Conservation (phyloP, 2,113 vertebrate species). For the Scalopus aquaticus region DNA sequence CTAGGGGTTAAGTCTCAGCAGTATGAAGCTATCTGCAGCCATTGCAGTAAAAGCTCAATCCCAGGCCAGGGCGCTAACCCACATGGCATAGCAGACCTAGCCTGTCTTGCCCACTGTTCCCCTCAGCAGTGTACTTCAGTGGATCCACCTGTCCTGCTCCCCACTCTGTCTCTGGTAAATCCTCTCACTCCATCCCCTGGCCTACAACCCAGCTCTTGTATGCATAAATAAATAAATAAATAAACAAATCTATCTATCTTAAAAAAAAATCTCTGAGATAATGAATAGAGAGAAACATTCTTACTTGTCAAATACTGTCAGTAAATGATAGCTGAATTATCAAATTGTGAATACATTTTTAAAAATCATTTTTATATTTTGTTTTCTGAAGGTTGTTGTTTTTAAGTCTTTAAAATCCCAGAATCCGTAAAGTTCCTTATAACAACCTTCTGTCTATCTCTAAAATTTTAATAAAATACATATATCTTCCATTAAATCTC, state of each 20-base stretch:
- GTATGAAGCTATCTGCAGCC: too few species aligned
- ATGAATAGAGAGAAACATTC: not conserved
- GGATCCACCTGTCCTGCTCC: too few species aligned
- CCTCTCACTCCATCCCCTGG: too few species aligned
- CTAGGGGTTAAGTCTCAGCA: too few species aligned
- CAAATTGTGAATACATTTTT: not conserved
- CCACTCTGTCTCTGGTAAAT: too few species aligned
- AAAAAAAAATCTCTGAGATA: conserved; percentile 4
- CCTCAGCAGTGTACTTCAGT: too few species aligned
- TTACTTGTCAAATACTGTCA: not conserved
- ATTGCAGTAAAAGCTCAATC: too few species aligned
- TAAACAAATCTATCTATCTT: not conserved
- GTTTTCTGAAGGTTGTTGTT: not conserved
- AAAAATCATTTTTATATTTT: not conserved
- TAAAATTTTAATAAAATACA: not conserved
- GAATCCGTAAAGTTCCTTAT: not conserved
- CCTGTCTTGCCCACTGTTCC: too few species aligned
- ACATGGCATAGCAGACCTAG: too few species aligned
- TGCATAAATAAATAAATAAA: not conserved
- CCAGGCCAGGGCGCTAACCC: too few species aligned
- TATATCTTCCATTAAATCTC: not conserved
- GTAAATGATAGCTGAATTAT: not conserved
- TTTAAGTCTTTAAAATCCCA: not conserved
- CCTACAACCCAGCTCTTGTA: too few species aligned
- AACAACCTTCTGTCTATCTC: not conserved